Percentiles rank a stretch among this genome's conserved stretches.
phyloP scores from a whole-genome alignment of 2,113 vertebrate species.

The Corythornis cristatus region DNA sequence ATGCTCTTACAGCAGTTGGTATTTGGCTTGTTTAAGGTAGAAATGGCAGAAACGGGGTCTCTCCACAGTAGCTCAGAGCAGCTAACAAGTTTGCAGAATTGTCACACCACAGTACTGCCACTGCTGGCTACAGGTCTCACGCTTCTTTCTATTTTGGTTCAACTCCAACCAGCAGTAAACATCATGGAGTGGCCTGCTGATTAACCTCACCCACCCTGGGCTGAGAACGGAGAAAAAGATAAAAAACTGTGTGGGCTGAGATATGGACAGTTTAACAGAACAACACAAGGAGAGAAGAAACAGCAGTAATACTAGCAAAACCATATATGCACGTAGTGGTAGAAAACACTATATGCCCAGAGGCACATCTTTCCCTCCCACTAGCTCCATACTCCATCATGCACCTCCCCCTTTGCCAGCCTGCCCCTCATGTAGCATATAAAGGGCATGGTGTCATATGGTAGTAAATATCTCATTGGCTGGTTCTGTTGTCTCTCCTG shows the following conservation, averaged over 20 bases:
- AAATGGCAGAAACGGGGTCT: background rate
- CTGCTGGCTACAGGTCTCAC: background rate
- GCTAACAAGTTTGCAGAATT: background rate
- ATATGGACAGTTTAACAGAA: background rate
- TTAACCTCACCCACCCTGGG: too few relatives aligned
- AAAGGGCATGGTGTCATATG: background rate
- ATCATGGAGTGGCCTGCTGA: background rate
- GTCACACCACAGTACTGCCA: background rate
- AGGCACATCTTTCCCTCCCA: background rate
- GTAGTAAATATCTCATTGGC: background rate
- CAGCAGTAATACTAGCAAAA: background rate
- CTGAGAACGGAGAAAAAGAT: background rate
- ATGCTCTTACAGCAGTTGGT: background rate
- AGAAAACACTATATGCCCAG: background rate
- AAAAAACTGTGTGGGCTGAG: background rate
- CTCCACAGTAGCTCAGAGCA: background rate
- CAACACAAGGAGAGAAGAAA: background rate
- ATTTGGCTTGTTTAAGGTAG: background rate
- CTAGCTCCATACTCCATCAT: background rate
- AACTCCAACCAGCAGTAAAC: background rate
- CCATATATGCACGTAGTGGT: background rate
- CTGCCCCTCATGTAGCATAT: background rate
- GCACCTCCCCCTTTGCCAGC: background rate
- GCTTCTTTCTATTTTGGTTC: background rate
- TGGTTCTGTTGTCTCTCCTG: background rate